Conservation (phyloP, 2,797 vertebrate genomes). For the Centropyge bicolor region DNA sequence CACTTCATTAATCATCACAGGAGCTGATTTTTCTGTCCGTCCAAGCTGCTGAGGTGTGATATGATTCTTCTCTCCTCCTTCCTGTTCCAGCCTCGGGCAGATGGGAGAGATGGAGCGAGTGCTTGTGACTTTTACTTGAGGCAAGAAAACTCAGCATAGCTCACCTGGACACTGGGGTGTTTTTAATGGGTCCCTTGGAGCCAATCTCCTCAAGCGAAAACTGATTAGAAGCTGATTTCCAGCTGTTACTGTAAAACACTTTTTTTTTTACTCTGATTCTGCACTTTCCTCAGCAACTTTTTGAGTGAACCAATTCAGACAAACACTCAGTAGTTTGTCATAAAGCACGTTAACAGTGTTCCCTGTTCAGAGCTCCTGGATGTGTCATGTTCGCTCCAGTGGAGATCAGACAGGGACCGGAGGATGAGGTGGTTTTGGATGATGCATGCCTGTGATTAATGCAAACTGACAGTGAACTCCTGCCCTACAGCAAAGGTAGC, state of each 20-base stretch:
- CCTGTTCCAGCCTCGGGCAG: conserved; percentile 53
- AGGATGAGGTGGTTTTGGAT: conserved; percentile 49
- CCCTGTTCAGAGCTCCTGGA: conserved; percentile 16
- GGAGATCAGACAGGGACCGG: conserved; percentile 43
- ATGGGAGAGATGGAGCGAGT: conserved; percentile 42
- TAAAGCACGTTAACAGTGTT: conserved; percentile 18
- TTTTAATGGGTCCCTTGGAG: conserved; percentile 78
- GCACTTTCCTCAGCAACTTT: conserved; percentile 25
- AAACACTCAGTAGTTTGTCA: not conserved
- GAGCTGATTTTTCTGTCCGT: conserved; percentile 54
- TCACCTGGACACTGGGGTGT: conserved; percentile 63
- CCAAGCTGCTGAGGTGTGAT: conserved; percentile 44
- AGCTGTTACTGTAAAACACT: conserved; percentile 50
- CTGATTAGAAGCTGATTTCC: conserved; percentile 71
- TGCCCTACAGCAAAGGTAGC: conserved; percentile 78
- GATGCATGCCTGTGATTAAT: conserved; percentile 74
- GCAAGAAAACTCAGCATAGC: conserved; percentile 41
- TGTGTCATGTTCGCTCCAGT: conserved; percentile 43
- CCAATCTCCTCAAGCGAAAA: conserved; percentile 63
- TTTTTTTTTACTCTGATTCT: conserved; percentile 34
- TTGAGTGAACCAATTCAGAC: not conserved
- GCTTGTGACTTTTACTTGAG: conserved; percentile 65
- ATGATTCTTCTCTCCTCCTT: conserved; percentile 36
- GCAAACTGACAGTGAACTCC: conserved; percentile 75
- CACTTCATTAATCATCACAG: conserved; percentile 60